Base-by-base conservation (phyloP, 2,797 vertebrate genomes). In the Trachurus trachurus region DNA sequence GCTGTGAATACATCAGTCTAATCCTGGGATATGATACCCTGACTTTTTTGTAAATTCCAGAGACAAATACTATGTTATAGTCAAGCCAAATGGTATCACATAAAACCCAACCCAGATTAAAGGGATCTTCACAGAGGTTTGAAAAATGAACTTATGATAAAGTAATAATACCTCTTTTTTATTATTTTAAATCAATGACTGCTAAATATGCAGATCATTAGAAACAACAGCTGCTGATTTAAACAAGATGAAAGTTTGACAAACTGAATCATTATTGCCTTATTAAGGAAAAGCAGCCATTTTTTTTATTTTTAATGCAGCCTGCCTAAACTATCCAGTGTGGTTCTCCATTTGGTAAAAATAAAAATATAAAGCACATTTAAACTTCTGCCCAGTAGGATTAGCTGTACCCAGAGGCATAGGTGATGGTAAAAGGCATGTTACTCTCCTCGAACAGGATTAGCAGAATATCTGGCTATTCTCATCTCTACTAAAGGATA, bases 381-480 rank as follows among this genome's bases (percentile, higher is more conserved):
- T 19, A 42, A 50, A 70, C 15, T 78, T 62, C 83, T 88, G 83
- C 75, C 83, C 60, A 47, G 57, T 63, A 69, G 63, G 73, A 89
- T 93, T 83, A 92, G 45, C 53, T 71, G 62, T 19, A 53, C 60
- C 65, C 63, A 58, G 31, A 80, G 52, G 78, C 70, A 63, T 65
- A 60, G 26, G 57, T 84, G 71, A 90, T 86, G 76, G 62, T 68
- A 44, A 69, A 62, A 84, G 90, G 87, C 75, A 39, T 83, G 72
- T 68, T 74, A 53, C 76, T 83, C 70, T 87, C 81, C 69, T 80
- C 44, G 1, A 71, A 71, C 63, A 80, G 87, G 83, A 91, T 93
- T 88, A 26, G 26, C 77, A 56, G 76, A 87, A 87, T 81, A 88
- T 88, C 88, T 92, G 88, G 88, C 66, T 82, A 86, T 90, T 84